Percentiles rank a stretch among this genome's conserved stretches.
phyloP scores from a whole-genome alignment of 2,113 vertebrate genomes.

The Centropus unirufus region DNA sequence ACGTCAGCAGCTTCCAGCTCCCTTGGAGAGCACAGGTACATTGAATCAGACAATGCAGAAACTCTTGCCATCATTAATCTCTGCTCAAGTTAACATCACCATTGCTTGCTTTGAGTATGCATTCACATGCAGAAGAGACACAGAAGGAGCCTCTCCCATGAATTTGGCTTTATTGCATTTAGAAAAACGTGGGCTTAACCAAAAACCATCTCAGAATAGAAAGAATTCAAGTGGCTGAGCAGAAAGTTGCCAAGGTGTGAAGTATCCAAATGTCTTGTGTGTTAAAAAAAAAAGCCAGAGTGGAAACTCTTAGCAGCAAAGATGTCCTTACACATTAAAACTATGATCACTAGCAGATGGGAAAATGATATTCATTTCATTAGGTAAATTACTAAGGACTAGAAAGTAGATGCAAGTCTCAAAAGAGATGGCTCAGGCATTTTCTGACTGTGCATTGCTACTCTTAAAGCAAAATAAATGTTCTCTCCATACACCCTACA shows the following conservation, averaged over 20 bases:
- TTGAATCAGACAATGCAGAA: not conserved
- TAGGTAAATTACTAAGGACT: not conserved
- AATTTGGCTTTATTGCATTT: not conserved
- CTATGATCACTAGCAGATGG: not conserved
- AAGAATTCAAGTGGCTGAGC: not conserved
- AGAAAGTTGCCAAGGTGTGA: not conserved
- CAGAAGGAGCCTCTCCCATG: not conserved
- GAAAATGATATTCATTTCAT: not conserved
- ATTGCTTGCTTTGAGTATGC: not conserved
- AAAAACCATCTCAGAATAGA: not conserved
- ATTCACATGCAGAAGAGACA: fast-evolving
- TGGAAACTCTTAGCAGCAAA: not conserved
- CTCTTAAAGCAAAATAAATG: not conserved
- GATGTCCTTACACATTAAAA: not conserved
- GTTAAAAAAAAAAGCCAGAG: not conserved
- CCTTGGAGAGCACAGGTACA: not conserved
- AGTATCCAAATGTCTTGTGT: not conserved
- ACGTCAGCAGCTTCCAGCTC: not conserved
- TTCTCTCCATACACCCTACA: not conserved
- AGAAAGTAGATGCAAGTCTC: not conserved
- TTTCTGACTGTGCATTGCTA: not conserved
- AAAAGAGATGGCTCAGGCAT: not conserved
- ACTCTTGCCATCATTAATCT: not conserved
- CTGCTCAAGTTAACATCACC: fast-evolving
- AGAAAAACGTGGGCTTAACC: not conserved